Conservation (phyloP, 1,140 invertebrate species). For the Vanessa atalanta region DNA sequence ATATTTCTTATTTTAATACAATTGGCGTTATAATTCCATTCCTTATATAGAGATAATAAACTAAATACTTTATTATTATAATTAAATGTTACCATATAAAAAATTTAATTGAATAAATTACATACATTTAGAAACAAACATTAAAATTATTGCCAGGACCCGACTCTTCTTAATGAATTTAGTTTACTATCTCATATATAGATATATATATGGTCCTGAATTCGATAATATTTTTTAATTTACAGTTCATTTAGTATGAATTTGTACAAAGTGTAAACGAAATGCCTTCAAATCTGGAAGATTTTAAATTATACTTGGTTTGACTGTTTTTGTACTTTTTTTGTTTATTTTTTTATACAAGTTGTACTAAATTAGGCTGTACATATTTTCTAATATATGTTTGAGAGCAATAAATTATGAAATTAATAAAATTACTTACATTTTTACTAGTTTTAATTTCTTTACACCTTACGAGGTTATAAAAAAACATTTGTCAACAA, state of each 20-base stretch:
- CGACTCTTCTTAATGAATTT: background rate
- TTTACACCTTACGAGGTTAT: background rate
- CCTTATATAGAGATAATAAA: background rate
- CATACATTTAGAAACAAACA: no score
- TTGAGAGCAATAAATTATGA: constrained; percentile 8
- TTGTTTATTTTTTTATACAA: background rate
- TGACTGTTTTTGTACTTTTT: background rate
- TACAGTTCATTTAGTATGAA: no score
- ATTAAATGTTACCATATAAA: no score
- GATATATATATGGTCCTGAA: background rate
- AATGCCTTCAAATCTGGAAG: no score
- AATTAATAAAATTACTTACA: constrained; percentile 14
- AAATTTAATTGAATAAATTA: no score
- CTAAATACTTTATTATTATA: no score
- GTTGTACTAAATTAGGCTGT: background rate
- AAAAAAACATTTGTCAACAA: background rate
- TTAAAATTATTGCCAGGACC: no score
- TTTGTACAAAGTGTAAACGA: no score
- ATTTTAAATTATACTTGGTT: background rate
- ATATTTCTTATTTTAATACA: background rate
- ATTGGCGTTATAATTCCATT: background rate
- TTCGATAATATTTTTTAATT: background rate
- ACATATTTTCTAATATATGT: no score
- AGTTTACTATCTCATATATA: background rate
- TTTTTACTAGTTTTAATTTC: background rate